phyloP scores from a whole-genome alignment of 2,797 vertebrate species.

The Clarias fuscus region DNA sequence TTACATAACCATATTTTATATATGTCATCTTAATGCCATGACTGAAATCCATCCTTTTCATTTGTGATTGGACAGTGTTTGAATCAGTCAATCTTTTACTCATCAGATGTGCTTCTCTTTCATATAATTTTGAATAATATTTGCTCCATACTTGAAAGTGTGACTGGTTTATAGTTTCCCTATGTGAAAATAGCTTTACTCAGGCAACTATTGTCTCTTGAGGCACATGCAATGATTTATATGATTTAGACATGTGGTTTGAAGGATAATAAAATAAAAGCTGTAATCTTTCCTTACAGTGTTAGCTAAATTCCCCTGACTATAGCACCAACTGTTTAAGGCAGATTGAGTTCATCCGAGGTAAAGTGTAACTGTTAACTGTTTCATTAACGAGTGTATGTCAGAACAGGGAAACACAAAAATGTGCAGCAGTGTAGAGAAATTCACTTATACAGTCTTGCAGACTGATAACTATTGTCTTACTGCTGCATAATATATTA shows the following conservation, averaged over 20 bases:
- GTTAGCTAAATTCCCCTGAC: not conserved
- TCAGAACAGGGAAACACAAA: not conserved
- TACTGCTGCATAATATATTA: constrained; percentile 27
- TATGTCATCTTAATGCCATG: not conserved
- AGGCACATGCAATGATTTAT: not conserved
- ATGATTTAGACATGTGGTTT: not conserved
- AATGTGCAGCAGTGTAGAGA: not conserved
- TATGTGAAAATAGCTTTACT: not conserved
- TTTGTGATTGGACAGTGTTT: not conserved
- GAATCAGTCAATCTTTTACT: not conserved
- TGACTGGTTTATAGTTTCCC: not conserved
- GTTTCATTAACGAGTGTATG: not conserved
- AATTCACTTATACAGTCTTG: not conserved
- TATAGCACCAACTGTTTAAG: not conserved
- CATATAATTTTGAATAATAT: not conserved
- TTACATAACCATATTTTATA: not conserved
- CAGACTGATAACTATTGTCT: constrained; percentile 4
- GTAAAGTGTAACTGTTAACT: not conserved
- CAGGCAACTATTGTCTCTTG: too few relatives aligned
- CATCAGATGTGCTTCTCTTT: not conserved
- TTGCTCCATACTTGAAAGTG: not conserved
- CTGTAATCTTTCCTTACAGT: not conserved
- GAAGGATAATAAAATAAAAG: not conserved
- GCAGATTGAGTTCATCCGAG: not conserved
- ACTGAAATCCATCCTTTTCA: not conserved